A percentile compares a stretch with the other conserved stretches of the same genome.
These are phyloP conservation scores for Collichthys lucidus DNA, from an alignment of 2,113 vertebrate species.

Conservation along the genomic window DNA sequence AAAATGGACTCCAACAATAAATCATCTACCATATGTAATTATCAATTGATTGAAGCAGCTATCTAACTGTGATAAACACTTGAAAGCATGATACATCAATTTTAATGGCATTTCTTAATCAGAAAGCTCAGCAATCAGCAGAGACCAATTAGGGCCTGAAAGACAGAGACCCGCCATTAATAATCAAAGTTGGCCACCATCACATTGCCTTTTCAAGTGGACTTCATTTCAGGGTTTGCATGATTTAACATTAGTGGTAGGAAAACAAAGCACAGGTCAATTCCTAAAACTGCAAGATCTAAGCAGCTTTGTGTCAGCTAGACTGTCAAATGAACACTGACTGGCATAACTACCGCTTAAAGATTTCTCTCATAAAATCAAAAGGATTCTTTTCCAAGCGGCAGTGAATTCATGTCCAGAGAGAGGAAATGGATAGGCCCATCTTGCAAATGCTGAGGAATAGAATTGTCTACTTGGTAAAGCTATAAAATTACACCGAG, in stretches of 20 bases:
- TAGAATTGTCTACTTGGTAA: constrained; percentile 47
- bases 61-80: constrained; percentile 77
- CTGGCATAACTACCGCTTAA: constrained; percentile 14
- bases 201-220: constrained; percentile 52
- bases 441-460: constrained; percentile 55
- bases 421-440: constrained; percentile 12
- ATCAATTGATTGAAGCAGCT: constrained; percentile 82
- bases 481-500: constrained; percentile 38
- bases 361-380: constrained; percentile 51
- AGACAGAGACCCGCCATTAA: constrained; percentile 81
- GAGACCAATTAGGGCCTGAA: constrained; percentile 82
- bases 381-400: constrained; percentile 38
- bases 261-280: constrained; percentile 10
- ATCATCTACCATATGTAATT: constrained; percentile 76
- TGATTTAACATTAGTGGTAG: neutral
- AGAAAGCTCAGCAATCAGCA: constrained; percentile 80
- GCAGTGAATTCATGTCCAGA: constrained; percentile 35
- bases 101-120: constrained; percentile 86
- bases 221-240: constrained; percentile 32
- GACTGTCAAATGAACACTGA: constrained; percentile 35
- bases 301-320: neutral
- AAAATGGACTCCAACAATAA: constrained; percentile 70
- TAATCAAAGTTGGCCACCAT: constrained; percentile 74
- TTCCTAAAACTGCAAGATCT: neutral
- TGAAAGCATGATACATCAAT: constrained; percentile 79